Conservation (phyloP, 2,888 invertebrate genomes). For the Congeria kusceri region DNA sequence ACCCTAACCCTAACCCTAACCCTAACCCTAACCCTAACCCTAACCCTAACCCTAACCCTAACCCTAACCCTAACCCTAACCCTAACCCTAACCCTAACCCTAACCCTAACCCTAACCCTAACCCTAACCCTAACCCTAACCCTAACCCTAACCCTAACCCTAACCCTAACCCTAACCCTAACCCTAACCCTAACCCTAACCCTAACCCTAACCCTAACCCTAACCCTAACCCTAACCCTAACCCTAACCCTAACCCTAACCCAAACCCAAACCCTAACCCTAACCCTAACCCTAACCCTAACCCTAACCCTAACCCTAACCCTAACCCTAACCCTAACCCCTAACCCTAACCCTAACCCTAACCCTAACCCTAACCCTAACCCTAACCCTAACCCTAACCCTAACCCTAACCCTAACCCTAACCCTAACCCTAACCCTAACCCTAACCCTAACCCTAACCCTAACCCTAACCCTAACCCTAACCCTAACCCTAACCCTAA, state of each 20-base stretch:
- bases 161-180: conserved; percentile 2
- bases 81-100: neutral
- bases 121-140: conserved; percentile 3
- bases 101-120: too few species aligned
- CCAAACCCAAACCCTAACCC: too few species aligned
- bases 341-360: conserved; percentile 54
- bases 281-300: conserved; percentile 23
- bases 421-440: conserved; percentile 45
- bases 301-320: conserved; percentile 61
- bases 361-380: conserved; percentile 58
- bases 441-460: conserved; percentile 39
- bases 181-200: conserved; percentile 32
- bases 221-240: neutral
- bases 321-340: conserved; percentile 58
- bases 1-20: conserved; percentile 4
- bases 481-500: conserved; percentile 53
- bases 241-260: conserved; percentile 7
- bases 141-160: too few species aligned
- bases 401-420: conserved; percentile 41
- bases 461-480: conserved; percentile 27
- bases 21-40: conserved; percentile 13
- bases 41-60: too few species aligned
- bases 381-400: conserved; percentile 59
- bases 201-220: too few species aligned
- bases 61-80: too few species aligned